Evolutionary conservation across 2,888 invertebrate genomes (phyloP), one percentile per base, ranked within the genome.

Genomic region (Drosophila differens): DNA sequence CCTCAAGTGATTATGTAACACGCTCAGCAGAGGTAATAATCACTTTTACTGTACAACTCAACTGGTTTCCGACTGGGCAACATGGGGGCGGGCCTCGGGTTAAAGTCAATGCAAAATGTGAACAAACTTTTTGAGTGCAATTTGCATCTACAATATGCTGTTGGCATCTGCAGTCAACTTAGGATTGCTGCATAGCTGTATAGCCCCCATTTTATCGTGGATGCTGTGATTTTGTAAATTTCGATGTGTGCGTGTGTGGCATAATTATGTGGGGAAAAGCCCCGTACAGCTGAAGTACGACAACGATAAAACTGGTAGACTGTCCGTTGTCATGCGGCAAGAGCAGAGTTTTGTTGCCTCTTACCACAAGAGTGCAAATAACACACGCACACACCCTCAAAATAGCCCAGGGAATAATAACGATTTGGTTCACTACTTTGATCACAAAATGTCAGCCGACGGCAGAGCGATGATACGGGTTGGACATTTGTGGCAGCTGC

Each of bases 1-100:
- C 44, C 51, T 49, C 63, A 66, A 58, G 61, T 69, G 53, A 83
- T 91, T 91, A 91, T 91, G 92, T 83, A 91, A 91, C 75, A 91
- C 73, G 39, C 68, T 70, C 66, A 61, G 54, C 88, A 72, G 52
- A 64, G 76, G 71, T 76, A 75, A 80, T 90, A 82, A 85, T 88
- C 81, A 88, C 90, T 88, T 90, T 91, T 91, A 90, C 90, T 85
- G 79, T 76, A 65, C 51, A 44, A 51, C 52, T 64, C 58, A 85
- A 85, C 86, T 72, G 86, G 83, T 88, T 85, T 74, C 71, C 79
- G 74, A 83, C 86, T 76, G 85, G 81, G 33, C 57, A 58, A 30
- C 9, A 47, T 47, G 16, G 32, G 39, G 52, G 49, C 58, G 47
- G 47, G 6, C 28, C 53, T 49, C 39, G 51, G 57, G 39, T 71